phyloP scores from a whole-genome alignment of 1,140 invertebrate genomes.

The Palaemon carinicauda region DNA sequence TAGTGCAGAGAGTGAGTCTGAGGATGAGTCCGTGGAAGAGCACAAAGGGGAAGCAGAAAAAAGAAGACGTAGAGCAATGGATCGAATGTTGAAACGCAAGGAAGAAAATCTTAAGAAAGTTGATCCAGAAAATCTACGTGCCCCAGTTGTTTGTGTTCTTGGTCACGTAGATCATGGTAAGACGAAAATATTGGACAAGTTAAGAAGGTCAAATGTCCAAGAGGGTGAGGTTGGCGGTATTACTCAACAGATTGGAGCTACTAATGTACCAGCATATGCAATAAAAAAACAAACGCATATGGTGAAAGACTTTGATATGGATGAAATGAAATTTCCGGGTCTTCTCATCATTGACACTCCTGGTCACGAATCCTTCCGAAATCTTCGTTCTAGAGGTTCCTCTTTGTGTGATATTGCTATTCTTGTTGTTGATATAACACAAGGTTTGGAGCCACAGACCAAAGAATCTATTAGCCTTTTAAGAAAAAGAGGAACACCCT shows the following conservation, averaged over 20 bases:
- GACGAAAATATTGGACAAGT: constrained; percentile 98
- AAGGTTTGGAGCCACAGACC: constrained; percentile 98
- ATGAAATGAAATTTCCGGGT: constrained; percentile 90
- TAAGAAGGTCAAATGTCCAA: constrained; percentile 94
- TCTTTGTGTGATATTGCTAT: constrained; percentile 99
- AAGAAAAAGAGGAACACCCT: constrained; percentile 94
- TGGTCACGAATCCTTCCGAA: constrained; percentile 99
- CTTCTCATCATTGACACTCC: constrained; percentile 99
- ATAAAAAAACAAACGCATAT: constrained; percentile 94
- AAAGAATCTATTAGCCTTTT: constrained; percentile 97
- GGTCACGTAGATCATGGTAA: constrained; percentile 99
- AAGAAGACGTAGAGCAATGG: constrained; percentile 72
- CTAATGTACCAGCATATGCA: constrained; percentile 97
- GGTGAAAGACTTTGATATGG: constrained; percentile 81
- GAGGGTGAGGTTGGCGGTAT: constrained; percentile 99
- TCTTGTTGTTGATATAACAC: constrained; percentile 99
- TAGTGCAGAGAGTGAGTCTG: background rate
- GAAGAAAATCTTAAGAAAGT: constrained; percentile 85
- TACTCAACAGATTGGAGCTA: constrained; percentile 99
- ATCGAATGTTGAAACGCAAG: constrained; percentile 81
- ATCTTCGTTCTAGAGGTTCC: constrained; percentile 94
- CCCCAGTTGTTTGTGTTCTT: constrained; percentile 94
- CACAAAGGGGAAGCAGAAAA: constrained; percentile 73
- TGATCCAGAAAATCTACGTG: constrained; percentile 81
- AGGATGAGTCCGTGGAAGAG: constrained; percentile 69